These are phyloP conservation scores for Patella depressa DNA, from an alignment of 2,888 invertebrate species.

Conservation along the genomic window DNA sequence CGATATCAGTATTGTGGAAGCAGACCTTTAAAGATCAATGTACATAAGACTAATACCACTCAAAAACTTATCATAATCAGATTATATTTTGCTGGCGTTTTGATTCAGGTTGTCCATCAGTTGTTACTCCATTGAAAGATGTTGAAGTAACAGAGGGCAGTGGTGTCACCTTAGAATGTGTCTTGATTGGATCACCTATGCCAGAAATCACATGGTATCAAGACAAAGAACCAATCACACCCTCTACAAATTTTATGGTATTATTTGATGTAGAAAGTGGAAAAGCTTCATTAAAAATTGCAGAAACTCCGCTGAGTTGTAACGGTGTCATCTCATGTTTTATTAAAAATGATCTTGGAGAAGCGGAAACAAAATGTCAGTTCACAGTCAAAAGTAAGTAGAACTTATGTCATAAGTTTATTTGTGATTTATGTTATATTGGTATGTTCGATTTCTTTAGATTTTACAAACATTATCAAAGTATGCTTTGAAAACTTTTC, in stretches of 20 bases:
- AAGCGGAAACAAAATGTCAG: slow-evolving; percentile 49
- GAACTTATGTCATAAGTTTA: neutral
- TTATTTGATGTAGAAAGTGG: slow-evolving; percentile 45
- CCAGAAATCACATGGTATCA: slow-evolving; percentile 55
- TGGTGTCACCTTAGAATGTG: slow-evolving; percentile 44
- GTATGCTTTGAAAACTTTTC: too few species aligned
- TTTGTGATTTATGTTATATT: neutral
- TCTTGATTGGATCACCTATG: slow-evolving; percentile 38
- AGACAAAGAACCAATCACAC: slow-evolving; percentile 41
- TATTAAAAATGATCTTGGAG: slow-evolving; percentile 46
- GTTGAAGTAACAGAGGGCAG: slow-evolving; percentile 42
- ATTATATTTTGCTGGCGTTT: neutral
- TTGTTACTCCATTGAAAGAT: slow-evolving; percentile 45
- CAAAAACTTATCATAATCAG: too few species aligned
- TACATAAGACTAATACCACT: too few species aligned
- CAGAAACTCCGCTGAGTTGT: slow-evolving; percentile 40
- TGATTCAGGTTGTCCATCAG: slow-evolving; percentile 50
- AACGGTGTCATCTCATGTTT: slow-evolving; percentile 53
- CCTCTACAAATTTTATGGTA: slow-evolving; percentile 27
- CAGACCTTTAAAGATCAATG: too few species aligned
- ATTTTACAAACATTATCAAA: neutral
- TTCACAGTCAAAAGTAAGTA: slow-evolving; percentile 53
- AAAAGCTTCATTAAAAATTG: slow-evolving; percentile 47
- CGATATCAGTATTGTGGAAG: too few species aligned
- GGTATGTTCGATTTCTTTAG: neutral